A percentile compares a stretch with the other conserved stretches of the same genome.
Evolutionary conservation across 37 sponge, comb jelly and placozoan species (phyloP).

Genomic region (Tethya wilhelma): DNA sequence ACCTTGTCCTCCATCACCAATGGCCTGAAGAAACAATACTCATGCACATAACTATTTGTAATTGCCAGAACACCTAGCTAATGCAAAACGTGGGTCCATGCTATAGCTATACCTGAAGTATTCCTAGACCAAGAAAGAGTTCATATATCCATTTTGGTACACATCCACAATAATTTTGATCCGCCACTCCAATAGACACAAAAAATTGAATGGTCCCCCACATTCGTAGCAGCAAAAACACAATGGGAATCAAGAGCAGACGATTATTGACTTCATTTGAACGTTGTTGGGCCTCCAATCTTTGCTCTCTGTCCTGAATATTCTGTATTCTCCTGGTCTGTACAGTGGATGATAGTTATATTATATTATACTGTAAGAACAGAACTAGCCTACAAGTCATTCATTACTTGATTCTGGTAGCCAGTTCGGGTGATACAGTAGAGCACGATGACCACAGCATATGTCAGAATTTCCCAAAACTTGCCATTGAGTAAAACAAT

Average conservation of each 20-base stretch:
- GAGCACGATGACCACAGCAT: slow-evolving; percentile 21
- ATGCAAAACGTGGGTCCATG: neutral
- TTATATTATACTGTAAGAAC: neutral
- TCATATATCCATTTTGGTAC: neutral
- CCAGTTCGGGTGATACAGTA: slow-evolving; percentile 27
- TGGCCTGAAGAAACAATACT: no score
- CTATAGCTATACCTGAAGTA: slow-evolving; percentile 14
- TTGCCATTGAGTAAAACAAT: slow-evolving; percentile 49
- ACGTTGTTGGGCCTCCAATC: no score
- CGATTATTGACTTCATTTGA: slow-evolving; percentile 10
- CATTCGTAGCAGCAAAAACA: slow-evolving; percentile 58
- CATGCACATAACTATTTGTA: no score
- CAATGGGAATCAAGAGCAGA: slow-evolving; percentile 48
- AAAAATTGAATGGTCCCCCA: slow-evolving; percentile 71
- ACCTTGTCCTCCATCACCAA: slow-evolving; percentile 81
- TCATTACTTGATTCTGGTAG: slow-evolving; percentile 23
- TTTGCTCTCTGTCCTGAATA: no score
- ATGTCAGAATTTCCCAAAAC: slow-evolving; percentile 55
- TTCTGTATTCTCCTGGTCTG: no score
- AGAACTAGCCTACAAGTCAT: neutral
- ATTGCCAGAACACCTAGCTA: no score
- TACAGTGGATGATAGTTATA: no score
- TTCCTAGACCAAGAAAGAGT: neutral
- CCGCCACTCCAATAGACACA: slow-evolving; percentile 6
- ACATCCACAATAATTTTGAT: neutral